Conservation (phyloP, 2,113 vertebrate species). For the Megaceryle torquata region DNA sequence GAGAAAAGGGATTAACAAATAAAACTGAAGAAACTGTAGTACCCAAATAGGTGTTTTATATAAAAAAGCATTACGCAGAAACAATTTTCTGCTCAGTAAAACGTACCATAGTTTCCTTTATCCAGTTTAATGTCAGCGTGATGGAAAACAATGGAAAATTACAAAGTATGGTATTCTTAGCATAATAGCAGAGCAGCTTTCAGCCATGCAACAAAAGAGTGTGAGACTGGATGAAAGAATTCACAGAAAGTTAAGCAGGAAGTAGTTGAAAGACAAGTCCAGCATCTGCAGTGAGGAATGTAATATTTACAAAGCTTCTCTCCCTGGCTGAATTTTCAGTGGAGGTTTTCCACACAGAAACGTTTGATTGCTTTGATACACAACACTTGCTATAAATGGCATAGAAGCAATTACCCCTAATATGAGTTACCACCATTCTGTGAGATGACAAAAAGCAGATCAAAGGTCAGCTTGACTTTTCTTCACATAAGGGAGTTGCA, state of each 20-base stretch:
- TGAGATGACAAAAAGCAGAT: conserved; percentile 19
- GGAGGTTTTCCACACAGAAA: background rate
- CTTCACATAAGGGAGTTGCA: conserved; percentile 34
- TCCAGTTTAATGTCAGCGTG: background rate
- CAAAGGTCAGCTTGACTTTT: background rate
- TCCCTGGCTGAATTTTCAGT: background rate
- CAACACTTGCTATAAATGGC: background rate
- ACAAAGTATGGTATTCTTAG: background rate
- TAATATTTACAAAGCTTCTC: background rate
- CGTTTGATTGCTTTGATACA: background rate
- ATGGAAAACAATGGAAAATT: background rate
- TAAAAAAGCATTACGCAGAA: background rate
- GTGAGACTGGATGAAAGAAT: background rate
- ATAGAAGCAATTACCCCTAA: background rate
- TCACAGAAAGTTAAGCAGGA: background rate
- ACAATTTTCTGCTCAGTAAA: background rate
- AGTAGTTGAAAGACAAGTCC: background rate
- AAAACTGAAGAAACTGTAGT: background rate
- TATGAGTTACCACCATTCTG: background rate
- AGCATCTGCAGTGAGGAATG: background rate
- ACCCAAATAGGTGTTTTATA: background rate
- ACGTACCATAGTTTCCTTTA: background rate
- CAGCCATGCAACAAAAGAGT: background rate
- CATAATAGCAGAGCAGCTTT: background rate
- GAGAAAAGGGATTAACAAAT: background rate